Evolutionary conservation across 2,888 invertebrate genomes (phyloP), one percentile per base, ranked within the genome.

Genomic region (Stratiomys singularior): DNA sequence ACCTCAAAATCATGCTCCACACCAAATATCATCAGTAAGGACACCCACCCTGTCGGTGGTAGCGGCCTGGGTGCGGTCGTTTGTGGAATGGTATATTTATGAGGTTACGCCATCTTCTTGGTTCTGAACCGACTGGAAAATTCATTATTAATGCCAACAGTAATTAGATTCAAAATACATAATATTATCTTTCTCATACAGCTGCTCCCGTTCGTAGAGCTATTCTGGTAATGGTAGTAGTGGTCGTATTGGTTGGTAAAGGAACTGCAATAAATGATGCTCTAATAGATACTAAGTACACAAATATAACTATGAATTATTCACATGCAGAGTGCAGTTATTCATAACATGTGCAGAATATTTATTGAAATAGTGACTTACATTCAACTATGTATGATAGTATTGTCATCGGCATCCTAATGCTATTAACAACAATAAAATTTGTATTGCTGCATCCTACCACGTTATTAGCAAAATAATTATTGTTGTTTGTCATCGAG

Each of bases 121-220:
- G 23, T 28, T 13, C 7, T 0, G 37, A 30, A 37, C 58, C 21
- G 23, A 60, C 18, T 58, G 18, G 74, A 21, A 58, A 74, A 60
- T 60, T 74, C 27, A 60, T 74, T 74, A 74, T 37, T 74, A 74
- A 74, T 74, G 74, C 25, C 30, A 74, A 44, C 74, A 52, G 13
- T 74, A 74, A 74, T 74, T 28, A 74, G 58, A 74, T 74, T 58
- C 60, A 37, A 60, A 74, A 74, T 58, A 47, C 60, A 58, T 74
- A 44, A 74, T 74, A 60, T 60, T 60, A 47, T 74, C 58, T 60
- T 47, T 4, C 0, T 25, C 21, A 11, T 25, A 23, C 69, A 60
- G 60, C 52, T 18, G 52, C 4, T 52, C 7, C 37, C 37, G 37
- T 9, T 37, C 5, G 3, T 37, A 9, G 9, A 37, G 5, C 37